phyloP scores from a whole-genome alignment of 2,797 vertebrate genomes.

The Brotula barbata region DNA sequence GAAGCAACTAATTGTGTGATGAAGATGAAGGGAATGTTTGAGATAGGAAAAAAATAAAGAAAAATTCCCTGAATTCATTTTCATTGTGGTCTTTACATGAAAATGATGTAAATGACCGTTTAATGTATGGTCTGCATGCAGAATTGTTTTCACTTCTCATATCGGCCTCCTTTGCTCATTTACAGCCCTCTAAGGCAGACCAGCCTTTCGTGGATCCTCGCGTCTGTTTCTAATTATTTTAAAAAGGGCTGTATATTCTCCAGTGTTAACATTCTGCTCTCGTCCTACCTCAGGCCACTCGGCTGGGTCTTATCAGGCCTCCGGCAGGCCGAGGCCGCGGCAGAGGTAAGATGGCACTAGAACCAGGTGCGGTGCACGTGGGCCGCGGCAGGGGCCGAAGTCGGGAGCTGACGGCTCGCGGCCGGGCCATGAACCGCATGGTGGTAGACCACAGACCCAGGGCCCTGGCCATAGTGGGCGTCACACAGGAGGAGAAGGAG shows the following conservation, averaged over 20 bases:
- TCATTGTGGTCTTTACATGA: too few relatives aligned
- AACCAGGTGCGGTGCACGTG: slow-evolving; percentile 78
- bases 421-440: slow-evolving; percentile 86
- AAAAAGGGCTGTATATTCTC: too few relatives aligned
- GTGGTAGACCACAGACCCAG: slow-evolving; percentile 94
- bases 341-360: slow-evolving; percentile 83
- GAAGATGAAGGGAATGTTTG: neutral
- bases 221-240: too few relatives aligned
- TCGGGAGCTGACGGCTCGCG: slow-evolving; percentile 83
- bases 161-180: too few relatives aligned
- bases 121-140: too few relatives aligned
- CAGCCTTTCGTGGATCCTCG: too few relatives aligned
- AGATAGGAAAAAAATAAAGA: neutral
- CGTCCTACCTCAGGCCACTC: slow-evolving; percentile 82
- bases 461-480: slow-evolving; percentile 86
- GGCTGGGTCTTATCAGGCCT: slow-evolving; percentile 87
- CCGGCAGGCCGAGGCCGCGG: slow-evolving; percentile 83
- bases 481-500: slow-evolving; percentile 91
- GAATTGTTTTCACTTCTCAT: too few relatives aligned
- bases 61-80: too few relatives aligned
- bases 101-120: too few relatives aligned
- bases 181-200: too few relatives aligned
- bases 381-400: slow-evolving; percentile 86
- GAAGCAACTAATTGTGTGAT: slow-evolving; percentile 31
- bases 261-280: neutral